Base-by-base conservation (phyloP, 1,140 invertebrate species). In the Battus philenor region DNA sequence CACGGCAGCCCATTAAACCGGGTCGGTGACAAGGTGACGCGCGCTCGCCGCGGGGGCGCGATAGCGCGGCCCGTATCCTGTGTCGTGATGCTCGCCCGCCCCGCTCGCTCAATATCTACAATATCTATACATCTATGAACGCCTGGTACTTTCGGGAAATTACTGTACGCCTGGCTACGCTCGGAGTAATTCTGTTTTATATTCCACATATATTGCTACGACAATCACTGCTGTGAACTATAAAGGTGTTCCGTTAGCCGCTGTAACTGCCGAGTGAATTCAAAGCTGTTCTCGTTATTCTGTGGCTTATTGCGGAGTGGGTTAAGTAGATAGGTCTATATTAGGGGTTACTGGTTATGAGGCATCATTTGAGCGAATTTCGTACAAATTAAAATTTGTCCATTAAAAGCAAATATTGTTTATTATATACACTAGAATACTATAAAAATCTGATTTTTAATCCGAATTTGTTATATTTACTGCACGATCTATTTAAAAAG, bases 11-110 rank as follows among this genome's bases (percentile, higher is more conserved):
- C 76, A 82, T 82, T 82, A 82, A 73, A 78, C 56, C 68, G 74
- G 67, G 69, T 77, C 76, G 74, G 76, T 82, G 78, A 82, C 78
- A 76, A 80, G 79, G 76, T 83, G 79, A 80, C 78, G 71, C 63
- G 57, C 59, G 64, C 61, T 58, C 61, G 57, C 66, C 67, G 73
- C 64, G 69, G 62, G 68, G 66, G 69, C 65, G 75, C 74, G 70
- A 69, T 73, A 68, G 69, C 71, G 67, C 66, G 64, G 66, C 68
- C 69, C 68, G 78, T 72, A 77, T 73, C 73, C 68, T 66, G 59
- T 64, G 72, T 62, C 64, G 64, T 65, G 68, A 62, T 62, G 69
- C 60, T 65, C 57, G 61, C 50, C 44, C 49, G 56, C 56, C 54
- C 48, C 50, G 47, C 53, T 55, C 61, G 59, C 56, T 77, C 68